These are phyloP conservation scores for Umimayanthus chanpuru DNA, from an alignment of 92 coral and sea anemone species.

Conservation along the genomic window DNA sequence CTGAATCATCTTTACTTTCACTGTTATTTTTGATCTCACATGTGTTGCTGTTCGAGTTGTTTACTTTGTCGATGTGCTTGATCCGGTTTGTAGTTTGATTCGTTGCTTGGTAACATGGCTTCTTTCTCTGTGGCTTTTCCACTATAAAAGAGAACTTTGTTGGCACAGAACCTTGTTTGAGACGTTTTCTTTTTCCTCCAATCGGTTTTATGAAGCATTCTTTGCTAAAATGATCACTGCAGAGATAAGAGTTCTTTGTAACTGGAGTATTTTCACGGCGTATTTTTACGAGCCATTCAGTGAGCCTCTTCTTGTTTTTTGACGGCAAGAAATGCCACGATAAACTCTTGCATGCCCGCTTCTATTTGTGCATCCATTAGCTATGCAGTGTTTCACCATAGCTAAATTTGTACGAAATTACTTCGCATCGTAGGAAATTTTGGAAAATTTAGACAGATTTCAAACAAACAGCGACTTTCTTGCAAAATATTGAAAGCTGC, in stretches of 20 bases:
- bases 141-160: slow-evolving; percentile 31
- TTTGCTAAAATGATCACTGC: slow-evolving; percentile 51
- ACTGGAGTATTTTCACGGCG: slow-evolving; percentile 52
- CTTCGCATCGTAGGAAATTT: not conserved
- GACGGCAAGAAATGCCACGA: slow-evolving; percentile 55
- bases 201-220: slow-evolving; percentile 44
- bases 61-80: slow-evolving; percentile 10
- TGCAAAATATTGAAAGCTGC: not conserved
- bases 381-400: slow-evolving; percentile 60
- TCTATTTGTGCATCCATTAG: slow-evolving; percentile 45
- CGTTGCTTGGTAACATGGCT: not conserved
- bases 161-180: slow-evolving; percentile 44
- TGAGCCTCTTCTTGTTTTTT: slow-evolving; percentile 37
- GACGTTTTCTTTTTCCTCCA: slow-evolving; percentile 35
- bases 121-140: slow-evolving; percentile 32
- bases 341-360: slow-evolving; percentile 51
- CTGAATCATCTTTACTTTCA: not conserved
- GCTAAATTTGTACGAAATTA: not conserved
- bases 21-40: slow-evolving; percentile 25
- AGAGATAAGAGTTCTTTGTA: slow-evolving; percentile 53
- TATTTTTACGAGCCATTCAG: slow-evolving; percentile 54
- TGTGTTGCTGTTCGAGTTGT: slow-evolving; percentile 13
- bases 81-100: slow-evolving; percentile 4
- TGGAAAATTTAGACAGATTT: not conserved
- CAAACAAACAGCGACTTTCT: not conserved